Base-by-base conservation (phyloP, 2,113 vertebrate genomes). In the Hemibates koningsi region DNA sequence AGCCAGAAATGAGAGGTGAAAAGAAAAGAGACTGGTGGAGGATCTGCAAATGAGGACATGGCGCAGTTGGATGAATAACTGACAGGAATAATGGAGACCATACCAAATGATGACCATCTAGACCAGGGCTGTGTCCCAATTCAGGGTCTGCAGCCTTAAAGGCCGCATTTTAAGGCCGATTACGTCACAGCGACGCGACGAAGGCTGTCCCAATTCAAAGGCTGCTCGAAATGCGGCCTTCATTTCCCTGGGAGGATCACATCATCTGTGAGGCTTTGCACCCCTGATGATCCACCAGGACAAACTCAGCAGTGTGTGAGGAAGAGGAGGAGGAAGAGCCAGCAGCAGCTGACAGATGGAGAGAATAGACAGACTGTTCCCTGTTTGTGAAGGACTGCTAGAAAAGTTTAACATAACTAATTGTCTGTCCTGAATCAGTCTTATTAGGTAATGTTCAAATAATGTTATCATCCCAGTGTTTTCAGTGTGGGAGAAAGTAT, bases 121-220 rank as follows among this genome's bases (percentile, higher is more conserved):
- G 24, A 57, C 7, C 54, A 27, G 2, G 53, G 53, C 11, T 27
- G 21, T 56, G 0, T 21, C 45, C 16, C 16, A 17, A 2, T 50
- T 53, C 52, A 53, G 9, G 52, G 19, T 21, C n/a, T 53, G 52
- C 52, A 11, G 52, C 19, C 52, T 53, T 21, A 54, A 54, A 54
- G n/a, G 52, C 10, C 6, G 0, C 52, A 54, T 54, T 54, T 54
- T 6, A 54, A 4, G 53, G n/a, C n/a, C 6, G 2, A 12, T 54
- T 21, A 54, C 2, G 1, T 54, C 52, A 12, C 52, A 54, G 52
- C 3, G 1, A 21, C n/a, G 10, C 10, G 0, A 4, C 52, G 0
- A 54, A 54, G 52, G 52, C 52, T 54, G 19, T 9, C 0, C 17
- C 5, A 52, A 52, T n/a, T 52, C 17, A 0, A 52, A 52, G 50